Evolutionary conservation across 2,113 vertebrate genomes (phyloP).

Genomic region (Mesembrinibis cayennensis): DNA sequence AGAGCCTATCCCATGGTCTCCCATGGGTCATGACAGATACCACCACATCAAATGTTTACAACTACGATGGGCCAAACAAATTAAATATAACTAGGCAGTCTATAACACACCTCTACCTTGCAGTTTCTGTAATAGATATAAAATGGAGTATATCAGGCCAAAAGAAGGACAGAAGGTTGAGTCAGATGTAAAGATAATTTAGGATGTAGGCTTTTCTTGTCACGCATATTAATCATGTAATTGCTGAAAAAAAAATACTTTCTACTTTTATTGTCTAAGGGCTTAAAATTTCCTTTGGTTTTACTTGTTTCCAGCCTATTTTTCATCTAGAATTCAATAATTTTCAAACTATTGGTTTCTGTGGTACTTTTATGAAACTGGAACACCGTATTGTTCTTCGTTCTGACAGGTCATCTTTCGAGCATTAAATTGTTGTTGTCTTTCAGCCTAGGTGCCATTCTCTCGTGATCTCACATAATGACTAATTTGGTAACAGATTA

Average conservation of each 20-base stretch:
- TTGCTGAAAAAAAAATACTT: neutral
- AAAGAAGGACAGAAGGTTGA: neutral
- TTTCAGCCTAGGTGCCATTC: neutral
- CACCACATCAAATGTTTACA: neutral
- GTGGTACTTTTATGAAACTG: neutral
- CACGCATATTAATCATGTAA: neutral
- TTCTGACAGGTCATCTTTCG: neutral
- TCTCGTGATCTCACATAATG: neutral
- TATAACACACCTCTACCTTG: neutral
- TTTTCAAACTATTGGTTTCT: neutral
- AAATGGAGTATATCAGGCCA: neutral
- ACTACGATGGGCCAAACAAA: neutral
- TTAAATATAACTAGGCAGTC: neutral
- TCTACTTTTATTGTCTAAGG: neutral
- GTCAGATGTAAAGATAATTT: neutral
- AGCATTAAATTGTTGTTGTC: neutral
- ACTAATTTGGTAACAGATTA: neutral
- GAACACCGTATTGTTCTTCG: neutral
- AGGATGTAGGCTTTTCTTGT: neutral
- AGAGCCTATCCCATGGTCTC: neutral
- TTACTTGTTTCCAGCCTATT: neutral
- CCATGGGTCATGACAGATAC: neutral
- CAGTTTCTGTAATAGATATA: neutral
- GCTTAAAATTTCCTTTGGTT: neutral
- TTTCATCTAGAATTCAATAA: neutral